Conservation (phyloP, 2,113 vertebrate species). For the Zosterops lateralis region DNA sequence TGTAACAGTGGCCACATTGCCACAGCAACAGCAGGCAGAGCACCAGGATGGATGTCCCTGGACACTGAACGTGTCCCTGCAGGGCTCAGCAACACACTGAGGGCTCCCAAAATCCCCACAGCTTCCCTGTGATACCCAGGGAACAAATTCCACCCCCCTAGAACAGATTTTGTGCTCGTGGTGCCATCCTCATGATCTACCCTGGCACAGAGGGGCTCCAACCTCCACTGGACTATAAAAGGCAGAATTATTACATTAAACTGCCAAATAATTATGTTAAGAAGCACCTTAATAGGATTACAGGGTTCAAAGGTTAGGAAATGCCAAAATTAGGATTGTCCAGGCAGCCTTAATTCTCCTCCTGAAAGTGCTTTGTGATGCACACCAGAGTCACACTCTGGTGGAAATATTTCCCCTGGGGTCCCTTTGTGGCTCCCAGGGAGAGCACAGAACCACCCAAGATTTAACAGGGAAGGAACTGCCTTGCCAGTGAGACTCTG, state of each 20-base stretch:
- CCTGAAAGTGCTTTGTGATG: not conserved
- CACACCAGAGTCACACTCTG: not conserved
- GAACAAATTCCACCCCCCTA: not conserved
- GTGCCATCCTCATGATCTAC: not conserved
- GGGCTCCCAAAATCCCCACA: not conserved
- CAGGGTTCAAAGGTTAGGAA: constrained; percentile 44
- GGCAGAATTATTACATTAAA: not conserved
- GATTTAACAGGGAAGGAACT: not conserved
- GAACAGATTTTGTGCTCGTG: not conserved
- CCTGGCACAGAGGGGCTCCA: not conserved
- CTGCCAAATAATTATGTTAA: constrained; percentile 13
- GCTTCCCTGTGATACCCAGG: not conserved
- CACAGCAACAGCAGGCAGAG: not conserved
- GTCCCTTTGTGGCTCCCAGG: not conserved
- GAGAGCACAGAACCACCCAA: not conserved
- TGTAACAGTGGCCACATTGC: not conserved
- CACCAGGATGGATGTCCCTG: not conserved
- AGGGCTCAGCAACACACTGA: rapidly evolving
- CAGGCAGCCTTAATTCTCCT: not conserved
- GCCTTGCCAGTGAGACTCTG: not conserved
- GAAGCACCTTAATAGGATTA: constrained; percentile 41
- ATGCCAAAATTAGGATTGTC: constrained; percentile 34
- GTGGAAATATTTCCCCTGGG: not conserved
- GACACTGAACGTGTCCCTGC: rapidly evolving
- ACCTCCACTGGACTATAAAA: not conserved